Base-by-base conservation (phyloP, 1,140 invertebrate genomes). In the Wiebesia pumilae region DNA sequence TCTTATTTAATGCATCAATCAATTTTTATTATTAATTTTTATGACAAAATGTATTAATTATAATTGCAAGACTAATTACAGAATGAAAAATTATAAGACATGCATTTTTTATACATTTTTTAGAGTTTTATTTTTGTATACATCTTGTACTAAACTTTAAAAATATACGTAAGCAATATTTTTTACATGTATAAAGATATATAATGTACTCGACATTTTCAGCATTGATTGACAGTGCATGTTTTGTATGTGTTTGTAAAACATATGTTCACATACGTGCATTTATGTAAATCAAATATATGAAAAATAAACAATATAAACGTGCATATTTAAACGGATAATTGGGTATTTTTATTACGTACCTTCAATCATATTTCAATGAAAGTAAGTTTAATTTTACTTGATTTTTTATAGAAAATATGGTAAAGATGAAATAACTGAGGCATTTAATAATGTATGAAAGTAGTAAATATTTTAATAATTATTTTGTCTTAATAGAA, bases 131-230 rank as follows among this genome's bases (percentile, higher is more conserved):
- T 81, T 27, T 35, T 27, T 67, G 30, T 65, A 71, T 80, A 80
- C 7, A 79, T 65, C 19, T 77, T 43, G 24, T 77, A 27, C 35
- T 62, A 69, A 62, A 75, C 71, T 27, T 54, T 78, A 38, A 27
- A 67, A 47, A 71, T 33, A 69, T 83, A 51, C 47, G 33, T 58
- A 80, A 54, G 33, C 27, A 81, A 81, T 62, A 85, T 73, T 79
- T 79, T 85, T 27, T 85, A 69, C n/a, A 85, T 58, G 40, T 84
- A 85, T 33, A 58, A 58, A 78, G n/a, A 71, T n/a, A n/a, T n/a
- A n/a, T n/a, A n/a, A n/a, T n/a, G n/a, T n/a, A n/a, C n/a, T n/a
- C n/a, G n/a, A n/a, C n/a, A n/a, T n/a, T n/a, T n/a, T n/a, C n/a
- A n/a, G n/a, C n/a, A n/a, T n/a, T n/a, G n/a, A n/a, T n/a, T n/a